Base-by-base conservation (phyloP, 2,797 vertebrate species). In the Micropoecilia bifurca region DNA sequence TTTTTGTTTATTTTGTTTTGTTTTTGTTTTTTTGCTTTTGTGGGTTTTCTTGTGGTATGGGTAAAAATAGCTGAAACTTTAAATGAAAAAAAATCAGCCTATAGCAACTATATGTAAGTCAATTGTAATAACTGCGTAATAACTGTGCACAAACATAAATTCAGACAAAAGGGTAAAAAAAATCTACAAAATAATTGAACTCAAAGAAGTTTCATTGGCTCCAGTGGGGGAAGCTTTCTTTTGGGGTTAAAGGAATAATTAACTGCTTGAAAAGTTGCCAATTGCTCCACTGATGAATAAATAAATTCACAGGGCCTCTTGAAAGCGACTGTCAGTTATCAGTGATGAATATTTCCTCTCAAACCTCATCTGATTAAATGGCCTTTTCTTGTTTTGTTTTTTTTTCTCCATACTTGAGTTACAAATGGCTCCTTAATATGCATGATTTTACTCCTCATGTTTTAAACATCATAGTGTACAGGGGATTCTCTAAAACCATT, bases 261-360 rank as follows among this genome's bases (percentile, higher is more conserved):
- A 90, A 93, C 91, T 92, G 81, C 84, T 89, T 91, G 91, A 89
- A 97, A 96, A 97, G 95, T 96, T 95, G 96, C 91, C 96, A 91
- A 96, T 96, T 96, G 91, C 94, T 63, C 94, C 91, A 90, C 94
- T 96, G 93, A 97, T 97, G 96, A 97, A 97, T 90, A 91, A 93
- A 97, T 95, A 94, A 91, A 93, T 96, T 97, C 96, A 90, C 86
- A 88, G 82, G 90, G 92, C 91, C 91, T 93, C 95, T 96, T 93
- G 92, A 92, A 94, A 95, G 96, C 93, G 94, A 96, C 92, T 90
- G 93, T 90, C 92, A 96, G 93, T 96, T 94, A 94, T 85, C 75
- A 77, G 66, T 73, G 78, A 96, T 97, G 95, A 97, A 98, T 97
- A 97, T 97, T 97, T 98, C 95, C 92, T 95, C 97, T 96, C 96